These are phyloP conservation scores for Gerris lacustris DNA, from an alignment of 2,888 invertebrate genomes.

Conservation along the genomic window DNA sequence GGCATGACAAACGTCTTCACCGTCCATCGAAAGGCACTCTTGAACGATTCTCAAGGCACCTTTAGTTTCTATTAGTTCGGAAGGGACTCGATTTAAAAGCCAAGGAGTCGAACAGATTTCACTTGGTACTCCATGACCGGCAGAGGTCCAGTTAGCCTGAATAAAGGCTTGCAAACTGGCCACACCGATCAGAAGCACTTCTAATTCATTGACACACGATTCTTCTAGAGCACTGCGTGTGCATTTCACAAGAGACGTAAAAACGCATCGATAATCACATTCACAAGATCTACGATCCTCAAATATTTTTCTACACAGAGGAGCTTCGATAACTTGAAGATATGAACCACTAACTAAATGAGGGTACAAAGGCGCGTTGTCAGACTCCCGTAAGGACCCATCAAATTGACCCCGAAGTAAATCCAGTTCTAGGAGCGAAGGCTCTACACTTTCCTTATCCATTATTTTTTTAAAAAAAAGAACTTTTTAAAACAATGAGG, in stretches of 20 bases:
- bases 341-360: background rate
- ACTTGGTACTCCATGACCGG: conserved; percentile 34
- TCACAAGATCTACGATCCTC: background rate
- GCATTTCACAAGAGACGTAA: background rate
- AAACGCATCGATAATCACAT: background rate
- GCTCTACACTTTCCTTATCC: background rate
- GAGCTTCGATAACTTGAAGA: background rate
- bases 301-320: conserved; percentile 1
- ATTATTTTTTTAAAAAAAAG: background rate
- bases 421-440: conserved; percentile 18
- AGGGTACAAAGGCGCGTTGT: conserved; percentile 15
- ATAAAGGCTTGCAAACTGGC: conserved; percentile 58
- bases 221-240: background rate
- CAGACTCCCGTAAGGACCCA: conserved; percentile 11
- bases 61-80: conserved; percentile 33
- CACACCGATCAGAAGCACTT: conserved; percentile 47
- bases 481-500: background rate
- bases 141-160: conserved; percentile 72
- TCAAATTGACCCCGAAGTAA: conserved; percentile 19
- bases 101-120: conserved; percentile 18
- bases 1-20: conserved; percentile 55
- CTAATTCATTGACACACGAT: conserved; percentile 23
- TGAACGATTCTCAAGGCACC: conserved; percentile 33
- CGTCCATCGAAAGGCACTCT: conserved; percentile 43
- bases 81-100: conserved; percentile 33